Percentiles rank a stretch among this genome's conserved stretches.
These are phyloP conservation scores for Noctua janthina DNA, from an alignment of 2,888 invertebrate genomes.

Conservation along the genomic window DNA sequence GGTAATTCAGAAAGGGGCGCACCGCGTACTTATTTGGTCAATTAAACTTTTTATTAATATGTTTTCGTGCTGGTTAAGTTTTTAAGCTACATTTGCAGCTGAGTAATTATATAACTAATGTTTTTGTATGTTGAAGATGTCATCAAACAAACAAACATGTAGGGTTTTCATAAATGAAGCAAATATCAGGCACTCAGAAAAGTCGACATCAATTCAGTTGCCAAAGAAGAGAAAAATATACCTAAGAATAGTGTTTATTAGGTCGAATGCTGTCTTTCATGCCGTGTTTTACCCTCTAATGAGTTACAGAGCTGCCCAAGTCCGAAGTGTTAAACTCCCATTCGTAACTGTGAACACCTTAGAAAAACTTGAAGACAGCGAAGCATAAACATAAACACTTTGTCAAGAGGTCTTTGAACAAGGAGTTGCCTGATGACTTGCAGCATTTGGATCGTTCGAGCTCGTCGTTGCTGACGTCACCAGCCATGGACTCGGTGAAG, in stretches of 20 bases:
- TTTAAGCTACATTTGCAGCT: background rate
- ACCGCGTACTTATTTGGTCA: slow-evolving; percentile 60
- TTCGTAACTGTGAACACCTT: background rate
- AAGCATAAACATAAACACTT: slow-evolving; percentile 74
- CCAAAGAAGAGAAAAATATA: background rate
- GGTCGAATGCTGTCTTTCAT: background rate
- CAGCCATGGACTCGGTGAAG: slow-evolving; percentile 86
- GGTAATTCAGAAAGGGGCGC: slow-evolving; percentile 58
- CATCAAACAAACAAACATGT: background rate
- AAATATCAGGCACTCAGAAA: background rate
- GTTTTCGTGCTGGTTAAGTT: slow-evolving; percentile 42
- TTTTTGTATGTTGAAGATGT: background rate
- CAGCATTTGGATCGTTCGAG: slow-evolving; percentile 80
- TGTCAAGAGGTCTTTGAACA: slow-evolving; percentile 80
- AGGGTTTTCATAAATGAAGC: too few species aligned
- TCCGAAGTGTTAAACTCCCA: background rate
- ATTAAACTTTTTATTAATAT: slow-evolving; percentile 67
- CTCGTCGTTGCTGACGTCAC: slow-evolving; percentile 80
- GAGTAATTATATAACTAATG: slow-evolving; percentile 31
- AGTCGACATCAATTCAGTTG: background rate
- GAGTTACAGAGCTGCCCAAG: background rate
- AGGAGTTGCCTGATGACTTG: slow-evolving; percentile 85
- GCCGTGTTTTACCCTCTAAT: too few species aligned
- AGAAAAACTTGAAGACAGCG: slow-evolving; percentile 70
- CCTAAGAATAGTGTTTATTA: background rate